A percentile compares a stretch with the other conserved stretches of the same genome.
phyloP scores from a whole-genome alignment of 2,888 invertebrate species.

The Plebejus argus region DNA sequence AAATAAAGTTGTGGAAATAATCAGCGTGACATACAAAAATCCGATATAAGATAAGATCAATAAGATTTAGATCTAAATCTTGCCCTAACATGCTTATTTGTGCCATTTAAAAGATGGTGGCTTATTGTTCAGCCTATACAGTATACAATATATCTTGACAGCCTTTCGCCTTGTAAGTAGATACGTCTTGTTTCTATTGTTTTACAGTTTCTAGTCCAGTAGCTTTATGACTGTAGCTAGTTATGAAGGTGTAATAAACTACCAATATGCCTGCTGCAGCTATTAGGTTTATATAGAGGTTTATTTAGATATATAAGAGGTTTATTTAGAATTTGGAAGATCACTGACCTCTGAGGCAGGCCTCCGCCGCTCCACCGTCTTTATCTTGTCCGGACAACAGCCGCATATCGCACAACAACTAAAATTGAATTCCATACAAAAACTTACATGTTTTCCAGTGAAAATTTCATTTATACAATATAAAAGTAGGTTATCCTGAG shows the following conservation, averaged over 20 bases:
- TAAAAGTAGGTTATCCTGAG: slow-evolving; percentile 71
- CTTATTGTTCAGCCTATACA: not conserved
- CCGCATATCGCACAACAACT: slow-evolving; percentile 56
- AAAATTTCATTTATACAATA: slow-evolving; percentile 67
- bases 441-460: slow-evolving; percentile 44
- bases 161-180: no score
- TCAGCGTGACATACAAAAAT: not conserved
- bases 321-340: not conserved
- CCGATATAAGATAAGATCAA: not conserved
- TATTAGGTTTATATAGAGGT: not conserved
- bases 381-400: slow-evolving; percentile 67
- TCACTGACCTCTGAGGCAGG: slow-evolving; percentile 47
- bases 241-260: no score
- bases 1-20: not conserved
- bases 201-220: no score
- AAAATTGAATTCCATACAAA: slow-evolving; percentile 53
- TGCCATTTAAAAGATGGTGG: not conserved
- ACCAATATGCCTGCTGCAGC: no score
- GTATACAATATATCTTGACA: not conserved
- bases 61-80: not conserved
- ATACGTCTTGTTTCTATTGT: no score
- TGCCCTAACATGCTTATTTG: not conserved
- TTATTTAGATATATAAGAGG: not conserved
- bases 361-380: slow-evolving; percentile 65
- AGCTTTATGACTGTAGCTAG: no score